Percentiles rank a stretch among this genome's conserved stretches.
Evolutionary conservation across 1,140 invertebrate species (phyloP).

Genomic region (Stenopsyche tienmushanensis): DNA sequence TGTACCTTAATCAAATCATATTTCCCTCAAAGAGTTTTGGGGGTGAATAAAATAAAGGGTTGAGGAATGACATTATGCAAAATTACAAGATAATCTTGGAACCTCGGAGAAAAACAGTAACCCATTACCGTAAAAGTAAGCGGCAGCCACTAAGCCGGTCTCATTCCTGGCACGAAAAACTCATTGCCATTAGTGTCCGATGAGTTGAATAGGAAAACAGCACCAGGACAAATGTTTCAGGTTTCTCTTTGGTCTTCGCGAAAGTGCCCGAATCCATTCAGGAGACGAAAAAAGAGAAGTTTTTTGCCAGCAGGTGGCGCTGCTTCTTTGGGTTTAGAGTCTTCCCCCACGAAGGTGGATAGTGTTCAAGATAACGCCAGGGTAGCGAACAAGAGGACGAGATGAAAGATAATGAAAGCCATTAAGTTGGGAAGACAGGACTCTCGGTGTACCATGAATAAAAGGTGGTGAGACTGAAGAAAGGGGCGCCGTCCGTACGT

Average conservation of each 20-base stretch:
- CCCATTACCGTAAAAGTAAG: conserved; percentile 30
- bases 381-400: conserved; percentile 40
- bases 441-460: conserved; percentile 12
- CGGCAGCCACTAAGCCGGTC: conserved; percentile 8
- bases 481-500: conserved; percentile 5
- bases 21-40: background rate
- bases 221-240: conserved; percentile 22
- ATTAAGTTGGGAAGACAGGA: conserved; percentile 32
- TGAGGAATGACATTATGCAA: background rate
- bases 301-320: conserved; percentile 30
- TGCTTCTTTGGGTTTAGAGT: conserved; percentile 9
- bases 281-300: conserved; percentile 11
- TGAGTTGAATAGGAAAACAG: conserved; percentile 28
- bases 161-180: conserved; percentile 19
- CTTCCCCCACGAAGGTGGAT: conserved; percentile 18
- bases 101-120: conserved; percentile 22
- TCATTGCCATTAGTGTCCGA: conserved; percentile 35
- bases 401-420: conserved; percentile 42
- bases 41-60: conserved; percentile 5
- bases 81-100: conserved; percentile 19
- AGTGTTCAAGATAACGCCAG: conserved; percentile 38
- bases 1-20: background rate
- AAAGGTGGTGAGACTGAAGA: conserved; percentile 27
- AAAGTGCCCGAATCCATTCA: background rate
- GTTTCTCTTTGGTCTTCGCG: conserved; percentile 12